Conservation (phyloP, 2,888 invertebrate genomes). For the Blera fallax region DNA sequence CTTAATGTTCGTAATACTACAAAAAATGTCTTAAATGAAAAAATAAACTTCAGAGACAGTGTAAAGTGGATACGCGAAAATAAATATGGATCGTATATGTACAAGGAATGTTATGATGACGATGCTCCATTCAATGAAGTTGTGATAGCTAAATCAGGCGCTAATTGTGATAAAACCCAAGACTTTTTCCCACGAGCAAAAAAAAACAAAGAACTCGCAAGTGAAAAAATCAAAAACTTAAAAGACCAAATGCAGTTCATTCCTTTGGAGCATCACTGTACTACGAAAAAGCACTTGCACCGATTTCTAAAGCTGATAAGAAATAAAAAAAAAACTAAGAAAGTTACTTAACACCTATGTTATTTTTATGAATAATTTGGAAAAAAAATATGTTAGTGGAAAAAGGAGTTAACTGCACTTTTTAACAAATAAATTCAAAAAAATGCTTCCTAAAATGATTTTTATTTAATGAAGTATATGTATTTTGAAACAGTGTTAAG, state of each 20-base stretch:
- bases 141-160: too few relatives aligned
- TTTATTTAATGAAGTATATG: neutral
- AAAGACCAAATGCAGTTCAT: neutral
- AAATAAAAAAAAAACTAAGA: neutral
- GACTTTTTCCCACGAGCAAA: too few relatives aligned
- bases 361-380: neutral
- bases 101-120: too few relatives aligned
- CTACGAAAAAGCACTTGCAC: neutral
- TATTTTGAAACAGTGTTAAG: neutral
- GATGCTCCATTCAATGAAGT: too few relatives aligned
- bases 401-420: neutral
- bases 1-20: neutral
- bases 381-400: neutral
- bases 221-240: neutral
- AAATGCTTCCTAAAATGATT: neutral
- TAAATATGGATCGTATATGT: too few relatives aligned
- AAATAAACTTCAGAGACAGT: neutral
- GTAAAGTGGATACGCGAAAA: neutral
- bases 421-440: neutral
- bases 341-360: neutral
- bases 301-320: neutral
- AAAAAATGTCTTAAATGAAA: neutral
- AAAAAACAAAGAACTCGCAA: neutral
- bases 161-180: too few relatives aligned
- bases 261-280: neutral